Conservation (phyloP, 2,888 invertebrate species). For the Polydrusus tereticollis region DNA sequence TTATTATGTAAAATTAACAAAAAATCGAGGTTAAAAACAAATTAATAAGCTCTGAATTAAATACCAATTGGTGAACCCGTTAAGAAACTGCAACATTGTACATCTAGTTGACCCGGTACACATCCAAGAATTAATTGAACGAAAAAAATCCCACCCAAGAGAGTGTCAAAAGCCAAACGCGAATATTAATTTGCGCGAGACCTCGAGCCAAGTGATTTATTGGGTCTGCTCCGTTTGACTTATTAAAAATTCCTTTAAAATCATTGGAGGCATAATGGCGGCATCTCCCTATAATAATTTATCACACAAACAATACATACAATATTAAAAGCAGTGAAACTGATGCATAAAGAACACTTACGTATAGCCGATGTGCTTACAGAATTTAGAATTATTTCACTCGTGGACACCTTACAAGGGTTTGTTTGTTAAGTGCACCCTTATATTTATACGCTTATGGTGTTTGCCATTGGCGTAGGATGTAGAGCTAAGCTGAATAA, state of each 20-base stretch:
- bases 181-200: conserved; percentile 38
- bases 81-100: neutral
- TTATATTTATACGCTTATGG: neutral
- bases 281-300: conserved; percentile 28
- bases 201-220: conserved; percentile 43
- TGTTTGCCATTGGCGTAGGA: neutral
- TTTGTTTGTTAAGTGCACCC: neutral
- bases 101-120: neutral
- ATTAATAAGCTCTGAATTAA: neutral
- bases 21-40: neutral
- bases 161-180: conserved; percentile 29
- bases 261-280: conserved; percentile 28
- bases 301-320: conserved; percentile 22
- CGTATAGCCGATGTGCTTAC: neutral
- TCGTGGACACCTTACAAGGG: neutral
- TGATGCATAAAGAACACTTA: conserved; percentile 11
- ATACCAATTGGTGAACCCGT: neutral
- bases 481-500: neutral
- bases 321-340: conserved; percentile 7
- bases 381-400: neutral
- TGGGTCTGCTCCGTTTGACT: conserved; percentile 40
- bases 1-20: too few relatives aligned
- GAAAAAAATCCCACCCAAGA: conserved; percentile 18
- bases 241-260: conserved; percentile 47
- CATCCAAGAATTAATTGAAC: conserved; percentile 21